These are phyloP conservation scores for Drosophila ananassae DNA, from an alignment of 1,140 invertebrate genomes.

Conservation along the genomic window DNA sequence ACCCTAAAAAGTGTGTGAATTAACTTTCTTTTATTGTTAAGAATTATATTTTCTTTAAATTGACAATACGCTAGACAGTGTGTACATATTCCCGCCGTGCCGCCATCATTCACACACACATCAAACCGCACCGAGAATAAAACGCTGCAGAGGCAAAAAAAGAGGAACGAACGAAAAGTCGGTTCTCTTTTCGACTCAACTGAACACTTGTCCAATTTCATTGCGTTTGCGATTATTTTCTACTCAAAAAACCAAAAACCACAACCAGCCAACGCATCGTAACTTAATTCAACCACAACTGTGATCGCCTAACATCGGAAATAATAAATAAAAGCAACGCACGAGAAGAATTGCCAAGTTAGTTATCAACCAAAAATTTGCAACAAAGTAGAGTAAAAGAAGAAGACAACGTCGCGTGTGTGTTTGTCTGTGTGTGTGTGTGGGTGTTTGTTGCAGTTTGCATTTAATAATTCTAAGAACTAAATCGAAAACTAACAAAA, in stretches of 20 bases:
- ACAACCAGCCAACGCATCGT: conserved; percentile 69
- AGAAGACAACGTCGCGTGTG: conserved; percentile 51
- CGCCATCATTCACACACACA: conserved; percentile 63
- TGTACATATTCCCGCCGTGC: conserved; percentile 25
- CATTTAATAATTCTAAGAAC: conserved; percentile 19
- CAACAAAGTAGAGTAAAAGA: conserved; percentile 70
- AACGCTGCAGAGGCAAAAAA: conserved; percentile 47
- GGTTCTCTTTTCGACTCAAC: conserved; percentile 79
- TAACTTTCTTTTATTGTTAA: not conserved
- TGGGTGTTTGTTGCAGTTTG: conserved; percentile 25
- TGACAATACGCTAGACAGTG: conserved; percentile 10
- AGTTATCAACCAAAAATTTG: conserved; percentile 64
- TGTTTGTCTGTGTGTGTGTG: conserved; percentile 28
- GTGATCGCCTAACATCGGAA: conserved; percentile 77
- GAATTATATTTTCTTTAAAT: not conserved
- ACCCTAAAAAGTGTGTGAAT: too few species aligned
- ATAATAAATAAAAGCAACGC: conserved; percentile 50
- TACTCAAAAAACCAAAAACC: conserved; percentile 75
- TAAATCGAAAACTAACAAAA: not conserved
- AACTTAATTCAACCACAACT: conserved; percentile 76
- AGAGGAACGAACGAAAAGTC: conserved; percentile 52
- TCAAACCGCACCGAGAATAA: conserved; percentile 48
- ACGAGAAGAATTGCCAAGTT: conserved; percentile 70
- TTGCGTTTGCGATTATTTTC: conserved; percentile 82
- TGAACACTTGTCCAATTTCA: conserved; percentile 81